Evolutionary conservation across 1,140 invertebrate genomes (phyloP), one percentile per base, ranked within the genome.

Genomic region (Lutraria rhynchaena): DNA sequence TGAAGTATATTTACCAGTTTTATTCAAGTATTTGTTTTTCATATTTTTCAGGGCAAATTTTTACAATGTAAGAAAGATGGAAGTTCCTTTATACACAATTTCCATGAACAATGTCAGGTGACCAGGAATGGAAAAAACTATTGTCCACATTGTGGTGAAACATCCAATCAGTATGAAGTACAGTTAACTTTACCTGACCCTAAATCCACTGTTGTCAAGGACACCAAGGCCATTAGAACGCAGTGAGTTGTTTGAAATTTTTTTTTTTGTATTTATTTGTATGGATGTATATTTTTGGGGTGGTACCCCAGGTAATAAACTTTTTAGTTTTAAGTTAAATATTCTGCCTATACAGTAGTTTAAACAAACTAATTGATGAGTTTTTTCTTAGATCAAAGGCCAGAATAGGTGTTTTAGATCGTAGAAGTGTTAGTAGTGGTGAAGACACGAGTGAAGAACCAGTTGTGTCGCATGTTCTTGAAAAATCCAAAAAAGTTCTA

Each of bases 71-170:
- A 93, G 9, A 93, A 88, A 67, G 87, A 89, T 51, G 83, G 87
- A 44, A 85, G 85, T 82, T 82, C 75, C 9, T 82, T 93, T 31
- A 92, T 94, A 0, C 96, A 97, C 88, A 93, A 95, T 57, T 96
- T 95, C 89, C 96, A 96, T 91, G 91, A 94, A 35, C 94, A 95
- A 29, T 96, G 96, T 86, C 94, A 95, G n/a, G 90, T 95, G 49
- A 61, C 58, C 19, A 91, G 93, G 11, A 94, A 94, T 82, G 93
- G 93, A 37, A 87, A 89, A 57, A 89, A 92, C 11, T 92, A 93
- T 17, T 97, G 96, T 91, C 96, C 96, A 0, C 96, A 97, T 89
- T 97, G 96, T 90, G 96, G 95, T 0, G 91, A 94, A 55, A 93
- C 94, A 31, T 93, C 93, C 3, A 88, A 92, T 1, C 91, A 93